Evolutionary conservation across 2,888 invertebrate genomes (phyloP), one percentile per base, ranked within the genome.

Genomic region (Tricholauxania praeusta): DNA sequence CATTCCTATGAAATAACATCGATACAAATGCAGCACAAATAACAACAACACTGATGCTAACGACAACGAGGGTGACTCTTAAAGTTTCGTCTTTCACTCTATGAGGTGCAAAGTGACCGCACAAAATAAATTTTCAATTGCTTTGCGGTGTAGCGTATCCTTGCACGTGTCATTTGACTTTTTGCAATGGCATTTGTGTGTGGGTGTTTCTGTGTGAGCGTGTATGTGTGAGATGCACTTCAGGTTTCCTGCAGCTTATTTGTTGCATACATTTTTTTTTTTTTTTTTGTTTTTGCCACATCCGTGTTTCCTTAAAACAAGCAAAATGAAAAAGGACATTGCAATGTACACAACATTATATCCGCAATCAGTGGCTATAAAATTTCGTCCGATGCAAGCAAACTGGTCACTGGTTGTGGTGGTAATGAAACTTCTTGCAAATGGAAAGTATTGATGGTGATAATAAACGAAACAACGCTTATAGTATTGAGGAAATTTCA

Each of bases 101-200:
- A 84, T 83, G 84, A 84, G 82, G 84, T 84, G 83, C 85, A 84
- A 84, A 84, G 81, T 84, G 82, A 83, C 80, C 82, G 82, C 81
- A 84, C 79, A 83, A 84, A 83, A 82, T 80, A 82, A 81, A 82
- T 82, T 83, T 83, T 82, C 82, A 83, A 82, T 83, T 82, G 81
- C 80, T 67, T 28, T 55, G 66, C 77, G 70, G 71, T 74, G 72
- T 73, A 71, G 72, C 67, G 70, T 74, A 72, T 73, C 59, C 48
- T 62, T 47, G 39, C 48, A 53, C 63, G 22, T 57, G 68, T 28
- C 59, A 59, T 48, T 68, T 59, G 57, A 57, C 59, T 68, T 59
- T 68, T 59, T 68, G 59, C 68, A 57, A 49, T 17, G 12, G 12
- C 10, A 68, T 10, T 59, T 22, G 22, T 14, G 22, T 48, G 60